These are phyloP conservation scores for Cephus rjabovi DNA, from an alignment of 2,888 invertebrate genomes.

Conservation along the genomic window DNA sequence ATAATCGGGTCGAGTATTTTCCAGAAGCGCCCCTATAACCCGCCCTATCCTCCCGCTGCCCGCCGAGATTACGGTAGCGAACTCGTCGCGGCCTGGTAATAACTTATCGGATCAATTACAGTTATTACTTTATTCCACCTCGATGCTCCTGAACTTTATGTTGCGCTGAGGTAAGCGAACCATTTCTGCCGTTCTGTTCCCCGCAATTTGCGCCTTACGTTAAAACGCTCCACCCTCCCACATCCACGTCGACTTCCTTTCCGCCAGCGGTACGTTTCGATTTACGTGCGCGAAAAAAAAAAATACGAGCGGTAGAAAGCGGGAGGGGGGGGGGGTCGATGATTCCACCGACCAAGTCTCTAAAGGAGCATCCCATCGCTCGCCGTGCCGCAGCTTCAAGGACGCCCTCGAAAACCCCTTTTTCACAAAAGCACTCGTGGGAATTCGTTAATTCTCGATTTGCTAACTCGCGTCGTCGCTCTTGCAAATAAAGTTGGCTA, in stretches of 20 bases:
- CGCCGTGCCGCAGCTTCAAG: background rate
- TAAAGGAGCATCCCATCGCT: background rate
- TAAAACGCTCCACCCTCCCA: conserved; percentile 14
- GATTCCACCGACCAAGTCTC: conserved; percentile 11
- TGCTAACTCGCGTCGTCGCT: background rate
- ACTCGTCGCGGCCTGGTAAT: conserved; percentile 34
- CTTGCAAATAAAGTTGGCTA: conserved; percentile 12
- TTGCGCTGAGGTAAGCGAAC: conserved; percentile 45
- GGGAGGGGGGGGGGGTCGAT: background rate
- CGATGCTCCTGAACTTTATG: conserved; percentile 55
- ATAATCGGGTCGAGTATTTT: background rate
- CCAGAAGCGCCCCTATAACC: background rate
- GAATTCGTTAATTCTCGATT: conserved; percentile 15
- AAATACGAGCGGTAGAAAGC: background rate
- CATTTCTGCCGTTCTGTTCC: conserved; percentile 14
- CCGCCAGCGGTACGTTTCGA: background rate
- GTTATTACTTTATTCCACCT: conserved; percentile 61
- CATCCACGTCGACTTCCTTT: background rate
- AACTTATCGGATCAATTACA: conserved; percentile 63
- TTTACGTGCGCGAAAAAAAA: conserved; percentile 24
- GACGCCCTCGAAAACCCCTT: background rate
- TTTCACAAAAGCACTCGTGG: conserved; percentile 6
- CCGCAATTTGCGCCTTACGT: conserved; percentile 20
- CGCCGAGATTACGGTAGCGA: background rate
- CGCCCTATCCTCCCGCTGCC: background rate